A percentile compares a stretch with the other conserved stretches of the same genome.
Evolutionary conservation across 2,113 vertebrate genomes (phyloP).

Genomic region (Gulo gulo): DNA sequence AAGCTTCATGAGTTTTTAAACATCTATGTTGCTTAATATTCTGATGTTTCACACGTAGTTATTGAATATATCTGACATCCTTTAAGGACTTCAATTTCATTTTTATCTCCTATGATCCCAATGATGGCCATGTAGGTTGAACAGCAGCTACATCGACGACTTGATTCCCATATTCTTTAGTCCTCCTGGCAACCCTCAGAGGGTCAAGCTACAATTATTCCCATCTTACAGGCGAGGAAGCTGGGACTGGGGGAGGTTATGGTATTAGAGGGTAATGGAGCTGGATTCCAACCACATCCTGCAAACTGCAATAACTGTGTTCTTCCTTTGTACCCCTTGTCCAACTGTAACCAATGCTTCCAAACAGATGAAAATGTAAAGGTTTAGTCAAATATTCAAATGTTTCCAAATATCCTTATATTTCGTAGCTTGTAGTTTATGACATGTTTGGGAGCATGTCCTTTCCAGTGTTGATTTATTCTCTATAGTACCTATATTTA

Average conservation of each 20-base stretch:
- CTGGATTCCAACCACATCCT: not conserved
- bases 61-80: not conserved
- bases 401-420: slow-evolving; percentile 20
- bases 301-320: not conserved
- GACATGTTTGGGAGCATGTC: not conserved
- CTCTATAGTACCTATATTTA: not conserved
- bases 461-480: slow-evolving; percentile 9
- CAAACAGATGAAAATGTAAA: not conserved
- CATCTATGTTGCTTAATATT: not conserved
- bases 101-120: not conserved
- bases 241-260: not conserved
- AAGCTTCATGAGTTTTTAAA: not conserved
- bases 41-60: not conserved
- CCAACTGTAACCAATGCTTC: not conserved
- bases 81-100: not conserved
- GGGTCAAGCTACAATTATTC: not conserved
- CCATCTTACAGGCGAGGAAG: not conserved
- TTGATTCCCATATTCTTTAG: not conserved
- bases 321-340: not conserved
- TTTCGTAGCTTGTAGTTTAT: not conserved
- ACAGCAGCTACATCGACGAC: not conserved
- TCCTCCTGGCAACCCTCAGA: not conserved
- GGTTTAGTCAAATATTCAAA: not conserved
- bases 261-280: not conserved
- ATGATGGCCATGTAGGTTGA: not conserved